These are phyloP conservation scores for Mus musculus DNA, from an alignment of 2,113 vertebrate genomes.

Conservation along the genomic window DNA sequence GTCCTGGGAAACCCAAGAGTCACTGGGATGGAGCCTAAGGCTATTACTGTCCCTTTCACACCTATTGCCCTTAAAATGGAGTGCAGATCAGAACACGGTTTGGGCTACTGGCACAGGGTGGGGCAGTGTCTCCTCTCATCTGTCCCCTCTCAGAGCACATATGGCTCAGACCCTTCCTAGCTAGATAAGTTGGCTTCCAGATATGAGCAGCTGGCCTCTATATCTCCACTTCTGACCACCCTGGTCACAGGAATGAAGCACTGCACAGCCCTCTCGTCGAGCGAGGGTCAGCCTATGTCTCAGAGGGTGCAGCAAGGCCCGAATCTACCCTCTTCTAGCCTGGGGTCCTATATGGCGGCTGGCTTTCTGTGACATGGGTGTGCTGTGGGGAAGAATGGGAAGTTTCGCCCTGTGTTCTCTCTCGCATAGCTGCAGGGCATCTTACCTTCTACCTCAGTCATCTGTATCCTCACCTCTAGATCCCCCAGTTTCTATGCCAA, in stretches of 20 bases:
- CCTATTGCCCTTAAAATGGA: too few relatives aligned
- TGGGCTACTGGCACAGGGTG: neutral
- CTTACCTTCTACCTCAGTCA: neutral
- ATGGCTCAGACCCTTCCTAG: neutral
- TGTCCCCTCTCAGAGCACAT: neutral
- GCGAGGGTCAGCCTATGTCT: neutral
- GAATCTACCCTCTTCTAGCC: neutral
- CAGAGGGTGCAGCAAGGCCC: neutral
- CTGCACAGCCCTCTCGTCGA: too few relatives aligned
- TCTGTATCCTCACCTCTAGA: fast-evolving
- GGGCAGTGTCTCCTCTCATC: neutral
- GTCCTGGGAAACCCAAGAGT: fast-evolving
- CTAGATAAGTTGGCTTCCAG: neutral
- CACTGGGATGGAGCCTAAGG: neutral
- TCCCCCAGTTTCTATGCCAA: neutral
- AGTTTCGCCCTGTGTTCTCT: fast-evolving
- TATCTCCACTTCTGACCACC: neutral
- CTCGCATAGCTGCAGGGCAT: too few relatives aligned
- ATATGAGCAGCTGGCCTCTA: neutral
- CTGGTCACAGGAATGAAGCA: neutral
- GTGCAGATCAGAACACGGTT: neutral
- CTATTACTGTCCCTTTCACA: neutral
- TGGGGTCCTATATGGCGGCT: too few relatives aligned
- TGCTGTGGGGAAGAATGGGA: too few relatives aligned
- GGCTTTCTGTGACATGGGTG: neutral